These are phyloP conservation scores for Nannoperca obscura DNA, from an alignment of 2,797 vertebrate species.

Conservation along the genomic window DNA sequence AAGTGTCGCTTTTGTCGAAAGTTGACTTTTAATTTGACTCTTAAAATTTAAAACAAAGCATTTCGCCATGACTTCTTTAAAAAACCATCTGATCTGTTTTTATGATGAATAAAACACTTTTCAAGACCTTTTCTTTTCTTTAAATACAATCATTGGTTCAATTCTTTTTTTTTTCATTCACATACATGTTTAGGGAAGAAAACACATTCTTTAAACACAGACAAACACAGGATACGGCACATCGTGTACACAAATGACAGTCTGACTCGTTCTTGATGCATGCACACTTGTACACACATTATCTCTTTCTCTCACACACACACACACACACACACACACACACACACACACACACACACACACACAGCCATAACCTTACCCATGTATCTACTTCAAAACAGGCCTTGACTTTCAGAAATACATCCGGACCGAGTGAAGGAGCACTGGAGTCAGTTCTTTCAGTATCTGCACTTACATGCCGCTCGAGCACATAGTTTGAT, in stretches of 20 bases:
- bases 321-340: slow-evolving; percentile 6
- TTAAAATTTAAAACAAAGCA: not conserved
- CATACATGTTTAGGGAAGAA: slow-evolving; percentile 54
- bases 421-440: slow-evolving; percentile 1
- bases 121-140: slow-evolving; percentile 44
- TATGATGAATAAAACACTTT: slow-evolving; percentile 31
- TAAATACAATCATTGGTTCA: slow-evolving; percentile 78
- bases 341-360: slow-evolving; percentile 6
- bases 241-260: slow-evolving; percentile 45
- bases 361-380: not conserved
- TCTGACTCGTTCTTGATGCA: slow-evolving; percentile 44
- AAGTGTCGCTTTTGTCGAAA: not conserved
- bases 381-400: not conserved
- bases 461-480: slow-evolving; percentile 34
- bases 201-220: slow-evolving; percentile 59
- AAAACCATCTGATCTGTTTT: slow-evolving; percentile 16
- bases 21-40: not conserved
- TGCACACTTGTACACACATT: slow-evolving; percentile 36
- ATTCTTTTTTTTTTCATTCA: slow-evolving; percentile 67
- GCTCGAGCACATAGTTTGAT: slow-evolving; percentile 16
- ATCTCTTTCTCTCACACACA: not conserved
- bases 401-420: not conserved
- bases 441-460: not conserved
- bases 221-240: slow-evolving; percentile 56
- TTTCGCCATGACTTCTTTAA: slow-evolving; percentile 11